Evolutionary conservation across 2,113 vertebrate genomes (phyloP).

Genomic region (Neolamprologus hecqui): DNA sequence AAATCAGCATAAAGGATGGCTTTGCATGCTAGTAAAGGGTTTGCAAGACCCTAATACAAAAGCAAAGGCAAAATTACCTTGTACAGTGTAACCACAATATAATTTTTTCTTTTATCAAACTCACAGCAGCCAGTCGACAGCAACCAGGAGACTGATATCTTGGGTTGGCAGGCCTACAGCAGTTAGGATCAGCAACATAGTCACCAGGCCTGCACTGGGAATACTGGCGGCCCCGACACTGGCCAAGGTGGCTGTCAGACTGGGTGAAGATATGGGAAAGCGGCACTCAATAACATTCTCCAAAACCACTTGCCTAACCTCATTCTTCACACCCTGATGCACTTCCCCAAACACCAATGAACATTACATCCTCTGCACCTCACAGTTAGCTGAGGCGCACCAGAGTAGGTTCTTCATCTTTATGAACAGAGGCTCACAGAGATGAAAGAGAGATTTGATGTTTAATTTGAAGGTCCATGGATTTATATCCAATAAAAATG

Average conservation of each 20-base stretch:
- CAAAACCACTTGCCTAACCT: neutral
- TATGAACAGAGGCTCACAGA: neutral
- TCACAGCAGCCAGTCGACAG: constrained; percentile 98
- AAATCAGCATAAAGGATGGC: neutral
- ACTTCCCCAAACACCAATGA: neutral
- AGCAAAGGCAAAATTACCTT: neutral
- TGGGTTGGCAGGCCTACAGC: constrained; percentile 95
- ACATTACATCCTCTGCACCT: neutral
- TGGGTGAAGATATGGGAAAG: constrained; percentile 48
- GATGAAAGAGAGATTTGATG: neutral
- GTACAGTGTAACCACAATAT: neutral
- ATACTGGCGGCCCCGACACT: constrained; percentile 97
- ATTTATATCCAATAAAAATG: constrained; percentile 22
- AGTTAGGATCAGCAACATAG: constrained; percentile 96
- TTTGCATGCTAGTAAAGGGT: neutral
- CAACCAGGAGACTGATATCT: constrained; percentile 96
- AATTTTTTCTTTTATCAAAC: constrained; percentile 48
- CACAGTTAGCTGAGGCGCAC: neutral
- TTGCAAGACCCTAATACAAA: accelerated
- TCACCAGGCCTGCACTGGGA: constrained; percentile 94
- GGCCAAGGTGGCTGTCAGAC: constrained; percentile 93
- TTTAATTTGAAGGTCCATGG: neutral
- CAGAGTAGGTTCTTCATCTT: neutral
- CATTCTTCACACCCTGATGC: neutral
- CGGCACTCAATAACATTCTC: neutral